These are phyloP conservation scores for Leptonema lineaticorne DNA, from an alignment of 1,140 invertebrate genomes.

Conservation along the genomic window DNA sequence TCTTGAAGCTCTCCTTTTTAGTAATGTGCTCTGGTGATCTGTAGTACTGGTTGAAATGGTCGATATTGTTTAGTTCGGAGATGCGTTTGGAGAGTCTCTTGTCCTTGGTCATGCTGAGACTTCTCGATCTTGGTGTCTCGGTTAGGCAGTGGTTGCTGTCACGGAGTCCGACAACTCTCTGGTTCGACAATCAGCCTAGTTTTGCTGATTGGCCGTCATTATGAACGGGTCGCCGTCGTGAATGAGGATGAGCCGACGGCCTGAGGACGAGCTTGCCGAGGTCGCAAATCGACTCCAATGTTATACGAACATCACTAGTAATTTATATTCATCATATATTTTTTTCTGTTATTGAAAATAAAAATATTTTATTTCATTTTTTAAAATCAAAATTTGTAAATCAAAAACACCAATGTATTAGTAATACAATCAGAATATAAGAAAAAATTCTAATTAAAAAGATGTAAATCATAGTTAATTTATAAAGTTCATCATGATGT, in stretches of 20 bases:
- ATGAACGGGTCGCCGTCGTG: constrained; percentile 20
- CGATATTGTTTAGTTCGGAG: constrained; percentile 55
- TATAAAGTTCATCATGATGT: no score
- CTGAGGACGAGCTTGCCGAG: constrained; percentile 26
- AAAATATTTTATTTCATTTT: no score
- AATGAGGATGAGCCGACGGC: constrained; percentile 32
- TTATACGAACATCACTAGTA: constrained; percentile 36
- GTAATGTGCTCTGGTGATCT: constrained; percentile 59
- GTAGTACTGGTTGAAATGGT: constrained; percentile 64
- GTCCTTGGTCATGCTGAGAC: constrained; percentile 31
- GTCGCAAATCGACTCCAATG: constrained; percentile 31
- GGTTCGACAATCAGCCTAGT: constrained; percentile 37
- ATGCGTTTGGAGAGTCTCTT: constrained; percentile 42
- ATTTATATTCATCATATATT: no score
- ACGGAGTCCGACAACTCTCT: constrained; percentile 9
- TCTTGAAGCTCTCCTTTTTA: constrained; percentile 59
- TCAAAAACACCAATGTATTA: no score
- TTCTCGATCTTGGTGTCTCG: constrained; percentile 34
- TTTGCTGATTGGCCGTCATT: constrained; percentile 40
- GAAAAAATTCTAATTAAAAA: no score
- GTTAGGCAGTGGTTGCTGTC: constrained; percentile 30
- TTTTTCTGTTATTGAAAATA: no score
- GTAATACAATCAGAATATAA: no score
- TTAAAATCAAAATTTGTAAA: no score
- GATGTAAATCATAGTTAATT: no score